Evolutionary conservation across 2,888 invertebrate genomes (phyloP).

Genomic region (Campoplex capitator): DNA sequence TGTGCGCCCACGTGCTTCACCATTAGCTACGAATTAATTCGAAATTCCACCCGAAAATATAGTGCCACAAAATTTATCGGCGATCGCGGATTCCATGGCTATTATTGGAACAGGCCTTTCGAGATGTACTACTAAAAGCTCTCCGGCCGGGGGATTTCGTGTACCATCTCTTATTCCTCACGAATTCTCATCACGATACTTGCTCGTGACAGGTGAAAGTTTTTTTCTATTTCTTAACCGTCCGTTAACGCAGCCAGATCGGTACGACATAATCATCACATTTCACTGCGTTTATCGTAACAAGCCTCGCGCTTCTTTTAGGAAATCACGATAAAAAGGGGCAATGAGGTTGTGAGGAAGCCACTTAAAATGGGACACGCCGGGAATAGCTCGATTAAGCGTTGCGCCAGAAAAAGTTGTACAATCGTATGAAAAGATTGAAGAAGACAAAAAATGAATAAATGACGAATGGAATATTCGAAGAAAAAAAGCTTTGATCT

Average conservation of each 20-base stretch:
- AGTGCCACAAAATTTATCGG: constrained; percentile 27
- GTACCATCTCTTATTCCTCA: constrained; percentile 16
- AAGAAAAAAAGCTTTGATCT: background rate
- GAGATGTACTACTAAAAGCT: constrained; percentile 17
- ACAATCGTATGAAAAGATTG: background rate
- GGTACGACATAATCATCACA: constrained; percentile 57
- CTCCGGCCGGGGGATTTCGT: background rate
- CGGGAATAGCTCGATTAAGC: constrained; percentile 1
- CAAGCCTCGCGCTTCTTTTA: constrained; percentile 34
- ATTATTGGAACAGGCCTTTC: constrained; percentile 40
- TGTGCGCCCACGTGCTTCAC: constrained; percentile 25
- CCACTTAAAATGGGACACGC: background rate
- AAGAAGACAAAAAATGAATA: background rate
- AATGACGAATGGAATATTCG: background rate
- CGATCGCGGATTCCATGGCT: constrained; percentile 22
- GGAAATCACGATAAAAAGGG: constrained; percentile 41
- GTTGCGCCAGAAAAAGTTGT: constrained; percentile 17
- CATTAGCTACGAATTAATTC: constrained; percentile 39
- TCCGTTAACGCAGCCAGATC: constrained; percentile 21
- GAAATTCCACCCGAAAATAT: constrained; percentile 24
- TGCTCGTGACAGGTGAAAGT: constrained; percentile 64
- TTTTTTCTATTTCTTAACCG: constrained; percentile 59
- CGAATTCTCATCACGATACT: constrained; percentile 59
- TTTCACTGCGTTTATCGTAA: constrained; percentile 63
- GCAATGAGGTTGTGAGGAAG: constrained; percentile 32